Evolutionary conservation across 2,113 vertebrate species (phyloP), one percentile per base, ranked within the genome.

Genomic region (Budorcas taxicolor): DNA sequence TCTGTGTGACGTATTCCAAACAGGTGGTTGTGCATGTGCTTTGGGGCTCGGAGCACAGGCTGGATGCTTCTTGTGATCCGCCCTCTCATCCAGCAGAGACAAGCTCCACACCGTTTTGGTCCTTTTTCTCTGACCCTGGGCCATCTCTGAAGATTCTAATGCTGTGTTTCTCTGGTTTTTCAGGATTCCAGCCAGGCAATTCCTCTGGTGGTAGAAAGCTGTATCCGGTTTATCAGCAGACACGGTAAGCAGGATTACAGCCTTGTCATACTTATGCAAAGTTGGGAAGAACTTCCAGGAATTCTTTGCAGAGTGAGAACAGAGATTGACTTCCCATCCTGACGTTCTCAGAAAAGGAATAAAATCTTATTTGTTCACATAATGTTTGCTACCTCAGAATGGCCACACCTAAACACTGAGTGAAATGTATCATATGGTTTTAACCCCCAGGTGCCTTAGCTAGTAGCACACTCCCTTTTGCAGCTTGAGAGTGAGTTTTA

Each of bases 171-270:
- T 43, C 16, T 97, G 29, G 58, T 45, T 95, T 96, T 60, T 27
- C 96, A 99, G 99, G 99, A 99, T 90, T 99, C 99, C 31, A 99
- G 98, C 50, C 99, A 99, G 62, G 98, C 99, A 95, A 99, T 99
- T 97, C 99, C 99, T 50, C 98, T 99, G 96, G 99, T 99, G 87
- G 99, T 99, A 58, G 99, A 99, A 99, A 99, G 99, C 99, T 99
- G 99, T 98, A 99, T 99, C 97, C 99, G 99, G 5, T 99, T 99
- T 99, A 99, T 99, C 98, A 99, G 99, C 99, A 99, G 99, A 93
- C 99, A 99, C 1, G 99, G 99, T 99, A 99, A 99, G 99, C 94
- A 76, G 0, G 55, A 57, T 81, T 40, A 11, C 50, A 93, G 62
- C 89, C 58, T 87, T 93, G 89, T 43, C 91, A 17, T 91, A 84